Base-by-base conservation (phyloP, 1,140 invertebrate genomes). In the Megalonaias nervosa region DNA sequence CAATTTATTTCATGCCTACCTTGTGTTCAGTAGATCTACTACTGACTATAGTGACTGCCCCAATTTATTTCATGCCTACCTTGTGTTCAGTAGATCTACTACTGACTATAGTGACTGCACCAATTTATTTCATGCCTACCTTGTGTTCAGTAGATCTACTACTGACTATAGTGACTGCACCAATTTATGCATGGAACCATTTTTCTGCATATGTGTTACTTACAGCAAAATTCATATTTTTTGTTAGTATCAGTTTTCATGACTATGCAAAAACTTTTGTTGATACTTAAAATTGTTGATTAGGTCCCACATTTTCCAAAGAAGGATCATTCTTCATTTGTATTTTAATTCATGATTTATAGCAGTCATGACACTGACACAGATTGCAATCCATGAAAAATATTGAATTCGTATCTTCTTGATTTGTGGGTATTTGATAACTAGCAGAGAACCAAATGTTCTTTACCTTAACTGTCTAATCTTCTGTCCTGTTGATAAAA, bases 51-150 rank as follows among this genome's bases (percentile, higher is more conserved):
- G 59, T 57, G 14, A 62, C 59, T 31, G 55, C 71, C 4, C 62
- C 55, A 58, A 38, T 56, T 16, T 48, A 67, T 19, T n/a, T n/a
- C n/a, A n/a, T n/a, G n/a, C 56, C 67, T n/a, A 12, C 6, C 16
- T 17, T 16, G 11, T 71, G 11, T 58, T 11, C 31, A 66, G 4
- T 74, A 19, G 11, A 70, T 19, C 16, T 19, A 74, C 17, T 31
- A 68, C 11, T 62, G 11, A 21, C n/a, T 19, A 57, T 68, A 38
- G 59, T 57, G 14, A 26, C 59, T 81, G 61, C 66, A n/a, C 57
- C 14, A n/a, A 55, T 15, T 71, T 13, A 17, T 64, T 23, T 17
- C n/a, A 31, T 67, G 64, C 56, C 67, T n/a, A 12, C 6, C 16
- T 17, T 16, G 11, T 71, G 11, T 58, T 11, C 31, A 66, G 4